A percentile compares a stretch with the other conserved stretches of the same genome.
Evolutionary conservation across 2,113 vertebrate species (phyloP).

Genomic region (Leucosticte australis): DNA sequence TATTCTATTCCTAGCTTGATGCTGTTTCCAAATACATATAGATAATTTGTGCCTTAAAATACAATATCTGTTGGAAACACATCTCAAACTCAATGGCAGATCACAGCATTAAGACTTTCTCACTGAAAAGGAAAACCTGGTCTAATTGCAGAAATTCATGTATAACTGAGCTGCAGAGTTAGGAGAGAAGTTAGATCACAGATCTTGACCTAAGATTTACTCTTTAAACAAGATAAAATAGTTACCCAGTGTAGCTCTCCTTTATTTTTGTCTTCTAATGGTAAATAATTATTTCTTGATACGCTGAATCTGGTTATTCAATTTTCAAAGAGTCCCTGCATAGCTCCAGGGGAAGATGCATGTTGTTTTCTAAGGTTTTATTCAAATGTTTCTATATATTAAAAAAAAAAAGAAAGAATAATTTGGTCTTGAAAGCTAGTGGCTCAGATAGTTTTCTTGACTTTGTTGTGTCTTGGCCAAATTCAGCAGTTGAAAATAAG

Average conservation of each 20-base stretch:
- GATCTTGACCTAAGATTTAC: not conserved
- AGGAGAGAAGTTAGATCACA: not conserved
- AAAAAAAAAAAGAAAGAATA: not conserved
- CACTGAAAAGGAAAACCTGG: not conserved
- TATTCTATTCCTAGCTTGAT: not conserved
- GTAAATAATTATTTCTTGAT: not conserved
- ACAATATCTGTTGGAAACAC: not conserved
- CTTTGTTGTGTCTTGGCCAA: not conserved
- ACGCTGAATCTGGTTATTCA: not conserved
- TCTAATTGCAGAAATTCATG: not conserved
- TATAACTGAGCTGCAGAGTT: not conserved
- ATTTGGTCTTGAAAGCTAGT: not conserved
- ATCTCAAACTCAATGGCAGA: not conserved
- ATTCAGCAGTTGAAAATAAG: not conserved
- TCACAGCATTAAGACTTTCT: not conserved
- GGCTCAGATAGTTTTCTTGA: not conserved
- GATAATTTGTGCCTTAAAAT: not conserved
- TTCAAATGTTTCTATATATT: not conserved
- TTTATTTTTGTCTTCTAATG: not conserved
- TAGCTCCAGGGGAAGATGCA: not conserved
- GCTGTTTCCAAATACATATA: accelerated
- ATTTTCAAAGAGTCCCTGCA: not conserved
- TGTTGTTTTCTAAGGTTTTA: not conserved
- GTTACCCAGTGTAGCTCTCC: not conserved
- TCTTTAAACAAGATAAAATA: not conserved